These are phyloP conservation scores for Eulemur rufifrons DNA, from an alignment of 2,113 vertebrate genomes.

Conservation along the genomic window DNA sequence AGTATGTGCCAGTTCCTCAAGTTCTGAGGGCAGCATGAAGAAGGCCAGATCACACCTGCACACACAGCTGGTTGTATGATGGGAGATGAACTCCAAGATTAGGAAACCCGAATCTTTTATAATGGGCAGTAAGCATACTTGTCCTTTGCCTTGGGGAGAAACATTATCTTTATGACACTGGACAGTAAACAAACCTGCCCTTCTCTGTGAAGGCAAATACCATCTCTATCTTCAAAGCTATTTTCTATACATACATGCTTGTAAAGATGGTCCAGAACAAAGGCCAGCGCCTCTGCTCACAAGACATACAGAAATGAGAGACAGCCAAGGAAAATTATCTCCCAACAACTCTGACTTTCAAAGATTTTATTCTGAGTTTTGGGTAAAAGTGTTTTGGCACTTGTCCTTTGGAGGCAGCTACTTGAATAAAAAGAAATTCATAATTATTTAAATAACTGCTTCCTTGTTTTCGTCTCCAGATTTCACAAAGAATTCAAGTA, in stretches of 20 bases:
- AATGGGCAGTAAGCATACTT: neutral
- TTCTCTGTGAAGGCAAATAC: neutral
- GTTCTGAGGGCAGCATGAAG: neutral
- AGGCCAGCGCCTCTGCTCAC: neutral
- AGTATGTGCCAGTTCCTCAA: neutral
- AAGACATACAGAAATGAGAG: neutral
- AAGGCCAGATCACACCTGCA: neutral
- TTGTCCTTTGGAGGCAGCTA: neutral
- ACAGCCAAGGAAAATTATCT: neutral
- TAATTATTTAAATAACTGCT: neutral
- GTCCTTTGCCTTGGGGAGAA: neutral
- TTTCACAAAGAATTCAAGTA: neutral
- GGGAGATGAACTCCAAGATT: neutral
- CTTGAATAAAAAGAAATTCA: neutral
- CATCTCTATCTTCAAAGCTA: neutral
- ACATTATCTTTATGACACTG: neutral
- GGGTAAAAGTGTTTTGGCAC: neutral
- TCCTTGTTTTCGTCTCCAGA: neutral
- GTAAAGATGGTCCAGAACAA: neutral
- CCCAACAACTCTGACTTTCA: neutral
- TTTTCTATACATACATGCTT: neutral
- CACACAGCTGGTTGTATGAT: neutral
- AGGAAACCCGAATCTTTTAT: neutral
- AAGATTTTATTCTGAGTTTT: conserved; percentile 11
- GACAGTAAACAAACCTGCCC: neutral